Evolutionary conservation across 1,140 invertebrate species (phyloP).

Genomic region (Sarcophaga peregrina): DNA sequence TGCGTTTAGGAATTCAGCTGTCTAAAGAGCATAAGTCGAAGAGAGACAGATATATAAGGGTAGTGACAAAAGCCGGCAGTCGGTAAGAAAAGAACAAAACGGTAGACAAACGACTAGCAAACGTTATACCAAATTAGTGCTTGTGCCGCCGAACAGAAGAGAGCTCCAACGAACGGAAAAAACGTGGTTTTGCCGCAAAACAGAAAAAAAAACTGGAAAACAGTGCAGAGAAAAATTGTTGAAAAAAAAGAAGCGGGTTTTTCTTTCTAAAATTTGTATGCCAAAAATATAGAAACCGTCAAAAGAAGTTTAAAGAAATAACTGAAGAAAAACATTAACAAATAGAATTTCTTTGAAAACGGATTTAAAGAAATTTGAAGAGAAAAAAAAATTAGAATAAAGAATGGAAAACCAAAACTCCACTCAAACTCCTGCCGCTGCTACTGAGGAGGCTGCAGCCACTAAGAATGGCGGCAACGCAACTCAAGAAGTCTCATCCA

Average conservation of each 20-base stretch:
- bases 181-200: slow-evolving; percentile 40
- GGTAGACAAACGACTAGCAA: slow-evolving; percentile 19
- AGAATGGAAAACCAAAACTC: slow-evolving; percentile 64
- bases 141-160: slow-evolving; percentile 39
- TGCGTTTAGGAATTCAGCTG: neutral
- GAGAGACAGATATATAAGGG: neutral
- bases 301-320: slow-evolving; percentile 17
- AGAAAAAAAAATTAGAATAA: neutral
- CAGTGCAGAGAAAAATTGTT: slow-evolving; percentile 31
- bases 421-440: slow-evolving; percentile 59
- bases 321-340: slow-evolving; percentile 11
- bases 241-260: slow-evolving; percentile 38
- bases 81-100: slow-evolving; percentile 37
- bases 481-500: slow-evolving; percentile 64
- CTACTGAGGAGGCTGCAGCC: slow-evolving; percentile 56
- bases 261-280: slow-evolving; percentile 23
- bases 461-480: slow-evolving; percentile 56
- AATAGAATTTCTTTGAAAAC: slow-evolving; percentile 21
- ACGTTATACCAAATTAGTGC: slow-evolving; percentile 35
- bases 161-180: slow-evolving; percentile 37
- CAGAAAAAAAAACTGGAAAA: slow-evolving; percentile 37
- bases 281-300: slow-evolving; percentile 32
- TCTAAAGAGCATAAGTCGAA: neutral
- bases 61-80: slow-evolving; percentile 15
- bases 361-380: slow-evolving; percentile 21